Evolutionary conservation across 2,113 vertebrate genomes (phyloP), one percentile per base, ranked within the genome.

Genomic region (Maccullochella peelii): DNA sequence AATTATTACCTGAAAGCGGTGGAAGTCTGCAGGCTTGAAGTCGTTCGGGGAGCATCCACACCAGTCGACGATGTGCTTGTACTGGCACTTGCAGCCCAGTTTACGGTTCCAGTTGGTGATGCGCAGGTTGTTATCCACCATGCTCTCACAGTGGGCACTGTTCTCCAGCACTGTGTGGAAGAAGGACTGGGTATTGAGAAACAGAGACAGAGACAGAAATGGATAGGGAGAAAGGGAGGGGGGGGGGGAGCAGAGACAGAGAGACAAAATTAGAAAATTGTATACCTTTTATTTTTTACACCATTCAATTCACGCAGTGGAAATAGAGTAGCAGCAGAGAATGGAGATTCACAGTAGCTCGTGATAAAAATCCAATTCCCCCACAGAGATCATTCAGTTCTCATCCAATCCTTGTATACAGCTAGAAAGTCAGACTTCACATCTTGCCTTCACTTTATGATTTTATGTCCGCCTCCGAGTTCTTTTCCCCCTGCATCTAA

Each of bases 101-200:
- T 98, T 98, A 30, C 97, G 95, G 94, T 98, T 98, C 97, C 97
- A 98, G 94, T 98, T 98, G 0, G 97, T 98, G 95, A 98, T 98
- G 84, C 97, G 97, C 89, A 98, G 92, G 91, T 98, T 98, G 95
- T 98, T 98, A 90, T 98, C 97, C 93, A 98, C 97, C 97, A 98
- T 97, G 92, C 96, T 97, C 88, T 96, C 97, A 36, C 97, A 98
- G 90, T 95, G 95, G 0, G 94, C 96, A 73, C 97, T 98, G 86
- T 98, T 98, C 91, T 98, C 97, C 93, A 98, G 93, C 73, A 98
- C 97, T 0, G 97, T 97, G 93, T 98, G 97, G 83, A 98, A 98
- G 91, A 98, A 97, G 4, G 96, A 97, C 95, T 97, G 94, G 40
- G 38, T 65, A 21, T 57, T 47, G 59, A 54, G 49, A 57, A 70